Percentiles rank a stretch among this genome's conserved stretches.
Conservation (phyloP, 2,113 vertebrate genomes). For the Campylomormyrus numenius region DNA sequence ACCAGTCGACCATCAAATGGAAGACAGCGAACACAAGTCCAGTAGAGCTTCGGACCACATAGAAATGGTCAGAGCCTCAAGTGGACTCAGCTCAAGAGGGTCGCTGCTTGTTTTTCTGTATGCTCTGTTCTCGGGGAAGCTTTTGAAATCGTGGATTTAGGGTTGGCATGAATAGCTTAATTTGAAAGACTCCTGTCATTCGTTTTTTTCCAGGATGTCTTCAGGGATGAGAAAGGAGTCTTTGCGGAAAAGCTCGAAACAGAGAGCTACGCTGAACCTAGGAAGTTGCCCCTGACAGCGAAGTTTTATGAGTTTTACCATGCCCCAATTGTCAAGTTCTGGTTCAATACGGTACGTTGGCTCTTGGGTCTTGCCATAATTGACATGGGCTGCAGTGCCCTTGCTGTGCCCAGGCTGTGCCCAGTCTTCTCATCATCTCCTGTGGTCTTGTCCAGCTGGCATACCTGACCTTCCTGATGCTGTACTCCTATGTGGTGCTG, state of each 20-base stretch:
- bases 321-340: constrained; percentile 97
- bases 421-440: neutral
- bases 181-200: neutral
- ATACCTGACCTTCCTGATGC: constrained; percentile 91
- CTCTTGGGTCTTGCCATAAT: no score
- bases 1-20: constrained; percentile 96
- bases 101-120: neutral
- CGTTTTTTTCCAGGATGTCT: constrained; percentile 48
- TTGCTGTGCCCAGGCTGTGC: neutral
- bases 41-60: constrained; percentile 79
- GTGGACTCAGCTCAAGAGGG: neutral
- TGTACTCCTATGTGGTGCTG: constrained; percentile 92
- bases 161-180: neutral
- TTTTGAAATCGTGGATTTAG: neutral
- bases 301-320: constrained; percentile 97
- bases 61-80: constrained; percentile 67
- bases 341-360: constrained; percentile 87
- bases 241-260: constrained; percentile 72
- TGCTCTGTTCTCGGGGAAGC: neutral
- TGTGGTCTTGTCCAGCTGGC: constrained; percentile 66
- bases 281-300: constrained; percentile 83
- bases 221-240: constrained; percentile 76
- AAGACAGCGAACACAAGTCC: constrained; percentile 92
- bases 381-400: neutral
- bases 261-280: constrained; percentile 74